Base-by-base conservation (phyloP, 2,797 vertebrate genomes). In the Meda fulgida region DNA sequence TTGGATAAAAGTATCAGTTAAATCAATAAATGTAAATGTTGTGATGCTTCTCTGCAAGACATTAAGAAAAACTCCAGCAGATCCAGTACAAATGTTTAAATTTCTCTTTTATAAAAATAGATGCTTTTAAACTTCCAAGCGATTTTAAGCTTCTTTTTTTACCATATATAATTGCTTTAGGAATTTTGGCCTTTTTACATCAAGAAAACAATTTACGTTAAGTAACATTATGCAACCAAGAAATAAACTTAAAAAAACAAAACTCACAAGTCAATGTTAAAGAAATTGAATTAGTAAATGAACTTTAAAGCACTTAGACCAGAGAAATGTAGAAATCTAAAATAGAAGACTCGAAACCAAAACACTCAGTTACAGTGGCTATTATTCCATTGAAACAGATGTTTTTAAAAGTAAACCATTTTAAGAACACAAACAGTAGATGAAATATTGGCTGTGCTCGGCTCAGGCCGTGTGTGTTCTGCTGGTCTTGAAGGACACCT, bases 21-120 rank as follows among this genome's bases (percentile, higher is more conserved):
- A 55, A 23, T 9, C 7, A 55, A 7, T 23, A 23, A 55, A 4
- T 55, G 21, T 10, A 7, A 10, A 55, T 21, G 46, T 18, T 21
- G 21, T 55, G 53, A 16, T 53, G 18, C 1, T 18, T 53, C 0
- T 7, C 16, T 51, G 16, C 5, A 5, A 18, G 48, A 19, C 48
- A 51, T 19, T 19, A 14, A 48, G 16, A 46, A 46, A 60, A n/a
- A n/a, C 55, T n/a, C 4, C 55, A 60, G 55, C 4, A 60, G 55
- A 60, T 60, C 55, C 60, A 63, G 58, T 0, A 29, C 11, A 63
- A 3, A 7, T 4, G 55, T 29, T 65, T 65, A 26, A 65, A 18
- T 31, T 65, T 31, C 60, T 63, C 60, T 65, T 63, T 65, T 65
- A 65, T 65, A 65, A 65, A 65, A 65, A 65, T 31, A 65, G 60